Conservation (phyloP, 2,888 invertebrate genomes). For the Caenorhabditis sulstoni region DNA sequence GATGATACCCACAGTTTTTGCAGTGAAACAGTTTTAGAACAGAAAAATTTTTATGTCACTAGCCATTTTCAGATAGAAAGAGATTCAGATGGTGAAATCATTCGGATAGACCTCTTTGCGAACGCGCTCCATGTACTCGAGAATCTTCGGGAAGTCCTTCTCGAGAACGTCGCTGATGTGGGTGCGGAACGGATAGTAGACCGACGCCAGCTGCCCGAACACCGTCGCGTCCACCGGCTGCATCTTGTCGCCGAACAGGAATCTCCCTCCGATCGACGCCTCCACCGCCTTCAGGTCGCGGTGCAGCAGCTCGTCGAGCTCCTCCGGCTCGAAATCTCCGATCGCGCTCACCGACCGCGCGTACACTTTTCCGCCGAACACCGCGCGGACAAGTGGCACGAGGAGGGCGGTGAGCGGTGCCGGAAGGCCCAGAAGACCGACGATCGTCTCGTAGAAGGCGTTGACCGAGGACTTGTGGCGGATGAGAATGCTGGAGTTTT, state of each 20-base stretch:
- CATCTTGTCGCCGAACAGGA: slow-evolving; percentile 95
- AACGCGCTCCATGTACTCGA: slow-evolving; percentile 40
- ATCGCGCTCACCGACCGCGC: slow-evolving; percentile 26
- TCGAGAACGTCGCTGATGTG: slow-evolving; percentile 35
- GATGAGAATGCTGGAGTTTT: slow-evolving; percentile 48
- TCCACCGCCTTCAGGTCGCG: slow-evolving; percentile 41
- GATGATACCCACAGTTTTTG: too few species aligned
- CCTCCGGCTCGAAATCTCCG: slow-evolving; percentile 47
- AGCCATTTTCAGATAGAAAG: neutral
- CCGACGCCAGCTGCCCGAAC: slow-evolving; percentile 75
- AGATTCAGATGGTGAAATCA: slow-evolving; percentile 49
- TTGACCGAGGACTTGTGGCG: slow-evolving; percentile 34
- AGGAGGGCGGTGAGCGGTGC: slow-evolving; percentile 11
- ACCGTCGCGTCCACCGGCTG: slow-evolving; percentile 84
- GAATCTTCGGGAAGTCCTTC: slow-evolving; percentile 46
- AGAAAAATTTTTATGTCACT: too few species aligned
- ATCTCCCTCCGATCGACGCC: slow-evolving; percentile 84
- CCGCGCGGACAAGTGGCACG: slow-evolving; percentile 34
- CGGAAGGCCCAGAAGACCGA: slow-evolving; percentile 35
- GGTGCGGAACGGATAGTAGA: slow-evolving; percentile 63
- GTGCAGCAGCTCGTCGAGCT: slow-evolving; percentile 37
- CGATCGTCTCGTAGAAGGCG: slow-evolving; percentile 32
- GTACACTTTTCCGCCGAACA: slow-evolving; percentile 37
- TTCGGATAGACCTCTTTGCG: slow-evolving; percentile 47
- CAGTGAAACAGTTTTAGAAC: too few species aligned